A percentile compares a stretch with the other conserved stretches of the same genome.
These are phyloP conservation scores for Eulemur mongoz DNA, from an alignment of 2,797 vertebrate genomes.

Conservation along the genomic window DNA sequence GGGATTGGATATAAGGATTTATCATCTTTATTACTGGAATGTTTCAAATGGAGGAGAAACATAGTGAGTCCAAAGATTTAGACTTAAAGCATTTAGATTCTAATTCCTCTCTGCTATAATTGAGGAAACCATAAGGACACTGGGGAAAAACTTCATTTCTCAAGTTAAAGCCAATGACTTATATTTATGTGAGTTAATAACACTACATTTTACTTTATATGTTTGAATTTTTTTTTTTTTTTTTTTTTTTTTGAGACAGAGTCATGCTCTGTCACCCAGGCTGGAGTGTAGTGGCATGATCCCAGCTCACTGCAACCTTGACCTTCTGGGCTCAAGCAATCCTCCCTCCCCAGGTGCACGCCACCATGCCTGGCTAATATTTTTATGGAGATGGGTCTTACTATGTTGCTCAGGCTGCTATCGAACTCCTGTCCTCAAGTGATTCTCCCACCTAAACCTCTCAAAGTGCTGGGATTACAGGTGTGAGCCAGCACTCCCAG, in stretches of 20 bases:
- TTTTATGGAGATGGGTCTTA: background rate
- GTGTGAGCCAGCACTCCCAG: background rate
- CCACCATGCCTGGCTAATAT: background rate
- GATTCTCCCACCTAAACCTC: background rate
- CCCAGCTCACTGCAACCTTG: background rate
- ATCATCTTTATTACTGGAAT: background rate
- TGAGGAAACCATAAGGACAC: background rate
- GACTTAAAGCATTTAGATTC: background rate
- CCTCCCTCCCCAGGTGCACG: background rate
- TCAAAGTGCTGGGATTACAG: no score
- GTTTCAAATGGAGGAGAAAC: slow-evolving; percentile 17
- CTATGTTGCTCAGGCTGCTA: background rate
- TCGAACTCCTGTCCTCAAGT: background rate
- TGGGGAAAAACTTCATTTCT: background rate
- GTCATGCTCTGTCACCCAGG: background rate
- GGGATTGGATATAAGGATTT: background rate
- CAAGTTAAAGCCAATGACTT: background rate
- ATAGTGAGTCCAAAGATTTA: background rate
- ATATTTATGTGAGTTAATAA: background rate
- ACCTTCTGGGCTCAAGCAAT: background rate
- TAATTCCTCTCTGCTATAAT: background rate
- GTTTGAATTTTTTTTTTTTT: background rate
- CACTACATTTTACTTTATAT: background rate
- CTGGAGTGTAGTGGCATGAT: background rate
- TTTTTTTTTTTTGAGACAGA: background rate